Evolutionary conservation across 2,113 vertebrate species (phyloP).

Genomic region (Turdus rufiventris): DNA sequence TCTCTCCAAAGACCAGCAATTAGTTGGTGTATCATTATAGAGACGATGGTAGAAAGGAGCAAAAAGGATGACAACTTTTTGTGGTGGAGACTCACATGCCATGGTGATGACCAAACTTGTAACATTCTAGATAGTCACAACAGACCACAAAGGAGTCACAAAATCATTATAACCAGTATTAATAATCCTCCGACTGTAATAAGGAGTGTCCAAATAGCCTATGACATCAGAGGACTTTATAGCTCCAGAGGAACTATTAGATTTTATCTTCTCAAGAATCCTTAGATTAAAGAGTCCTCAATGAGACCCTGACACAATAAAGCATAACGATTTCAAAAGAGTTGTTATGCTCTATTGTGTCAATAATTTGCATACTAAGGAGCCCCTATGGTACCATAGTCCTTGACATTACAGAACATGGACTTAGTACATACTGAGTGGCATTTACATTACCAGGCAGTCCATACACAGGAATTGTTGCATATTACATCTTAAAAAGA

Average conservation of each 20-base stretch:
- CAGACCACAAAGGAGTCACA: conserved; percentile 30
- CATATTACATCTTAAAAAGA: background rate
- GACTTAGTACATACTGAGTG: background rate
- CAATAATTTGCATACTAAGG: conserved; percentile 69
- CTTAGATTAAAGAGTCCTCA: conserved; percentile 71
- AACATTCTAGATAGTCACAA: conserved; percentile 21
- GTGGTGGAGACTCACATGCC: background rate
- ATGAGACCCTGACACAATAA: conserved; percentile 69
- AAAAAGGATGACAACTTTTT: background rate
- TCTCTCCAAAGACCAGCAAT: background rate
- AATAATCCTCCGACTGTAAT: conserved; percentile 43
- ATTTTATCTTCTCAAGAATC: conserved; percentile 72
- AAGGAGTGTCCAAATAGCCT: conserved; percentile 71
- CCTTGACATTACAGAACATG: conserved; percentile 1
- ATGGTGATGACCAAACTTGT: background rate
- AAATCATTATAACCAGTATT: conserved; percentile 35
- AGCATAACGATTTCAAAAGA: conserved; percentile 66
- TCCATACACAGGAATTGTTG: background rate
- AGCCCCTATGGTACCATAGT: conserved; percentile 21
- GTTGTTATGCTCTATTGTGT: conserved; percentile 61
- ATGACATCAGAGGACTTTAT: conserved; percentile 70
- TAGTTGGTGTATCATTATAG: background rate
- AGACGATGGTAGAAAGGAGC: background rate
- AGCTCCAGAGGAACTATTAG: conserved; percentile 62
- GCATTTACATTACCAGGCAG: background rate